Percentiles rank a stretch among this genome's conserved stretches.
phyloP scores from a whole-genome alignment of 2,113 vertebrate species.

The Danionella cerebrum region DNA sequence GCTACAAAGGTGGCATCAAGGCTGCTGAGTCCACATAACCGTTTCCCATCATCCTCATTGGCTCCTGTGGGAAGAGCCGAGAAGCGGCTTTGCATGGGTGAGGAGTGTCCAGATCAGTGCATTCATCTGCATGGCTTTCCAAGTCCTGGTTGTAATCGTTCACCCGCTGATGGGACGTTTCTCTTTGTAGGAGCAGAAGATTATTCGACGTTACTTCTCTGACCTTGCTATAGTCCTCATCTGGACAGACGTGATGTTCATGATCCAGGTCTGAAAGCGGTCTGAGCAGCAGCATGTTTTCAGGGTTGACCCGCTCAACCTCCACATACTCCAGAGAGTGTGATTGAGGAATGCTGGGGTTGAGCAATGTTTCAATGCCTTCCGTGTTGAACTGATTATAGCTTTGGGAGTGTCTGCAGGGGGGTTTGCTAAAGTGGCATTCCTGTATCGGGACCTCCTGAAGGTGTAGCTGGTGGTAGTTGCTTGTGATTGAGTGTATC shows the following conservation, averaged over 20 bases:
- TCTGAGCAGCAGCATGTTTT: slow-evolving; percentile 66
- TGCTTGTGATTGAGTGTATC: not conserved
- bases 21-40: slow-evolving; percentile 81
- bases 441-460: not conserved
- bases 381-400: slow-evolving; percentile 40
- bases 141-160: slow-evolving; percentile 43
- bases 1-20: slow-evolving; percentile 47
- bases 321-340: slow-evolving; percentile 76
- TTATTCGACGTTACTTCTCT: slow-evolving; percentile 63
- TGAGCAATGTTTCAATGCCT: not conserved
- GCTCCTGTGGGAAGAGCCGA: slow-evolving; percentile 11
- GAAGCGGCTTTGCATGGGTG: slow-evolving; percentile 55
- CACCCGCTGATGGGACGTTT: slow-evolving; percentile 34
- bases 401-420: slow-evolving; percentile 33
- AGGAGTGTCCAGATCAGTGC: slow-evolving; percentile 21
- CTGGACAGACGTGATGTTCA: slow-evolving; percentile 3
- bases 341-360: slow-evolving; percentile 31
- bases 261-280: slow-evolving; percentile 48
- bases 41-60: slow-evolving; percentile 40
- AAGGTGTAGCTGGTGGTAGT: not conserved
- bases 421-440: not conserved
- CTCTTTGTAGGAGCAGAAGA: slow-evolving; percentile 72
- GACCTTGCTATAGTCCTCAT: slow-evolving; percentile 79
- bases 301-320: slow-evolving; percentile 73
- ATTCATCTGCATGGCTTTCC: slow-evolving; percentile 23